Conservation (phyloP, 2,888 invertebrate genomes). For the Xylocampa areola region DNA sequence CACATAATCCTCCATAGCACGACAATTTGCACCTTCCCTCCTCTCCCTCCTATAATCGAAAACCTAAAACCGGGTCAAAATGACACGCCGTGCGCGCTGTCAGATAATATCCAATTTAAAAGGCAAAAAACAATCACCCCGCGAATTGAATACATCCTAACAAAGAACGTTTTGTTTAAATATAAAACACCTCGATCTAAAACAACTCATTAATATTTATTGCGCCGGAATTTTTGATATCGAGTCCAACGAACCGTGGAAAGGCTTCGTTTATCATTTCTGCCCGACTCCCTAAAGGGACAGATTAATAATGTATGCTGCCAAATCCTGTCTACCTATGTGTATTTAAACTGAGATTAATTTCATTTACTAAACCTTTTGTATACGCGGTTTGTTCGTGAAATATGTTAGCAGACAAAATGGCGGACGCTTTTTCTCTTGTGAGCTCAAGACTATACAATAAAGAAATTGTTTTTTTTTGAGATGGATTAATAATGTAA, state of each 20-base stretch:
- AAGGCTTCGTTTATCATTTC: conserved; percentile 45
- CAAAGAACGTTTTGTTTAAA: conserved; percentile 46
- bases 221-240: conserved; percentile 61
- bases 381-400: conserved; percentile 6
- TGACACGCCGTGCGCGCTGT: conserved; percentile 21
- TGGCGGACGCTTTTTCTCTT: conserved; percentile 1
- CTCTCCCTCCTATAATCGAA: background rate
- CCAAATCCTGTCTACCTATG: conserved; percentile 35
- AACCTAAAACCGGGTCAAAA: conserved; percentile 29
- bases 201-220: conserved; percentile 66
- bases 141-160: conserved; percentile 40
- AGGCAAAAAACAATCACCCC: conserved; percentile 49
- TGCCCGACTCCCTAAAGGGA: conserved; percentile 21
- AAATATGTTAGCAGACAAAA: conserved; percentile 25
- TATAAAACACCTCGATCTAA: conserved; percentile 35
- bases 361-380: conserved; percentile 28
- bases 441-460: conserved; percentile 22
- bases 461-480: conserved; percentile 8
- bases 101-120: conserved; percentile 52
- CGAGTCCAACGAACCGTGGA: conserved; percentile 8
- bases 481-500: conserved; percentile 12
- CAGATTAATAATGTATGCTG: conserved; percentile 40
- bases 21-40: background rate
- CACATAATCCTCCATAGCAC: conserved; percentile 2
- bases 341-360: conserved; percentile 45